Evolutionary conservation across 2,888 invertebrate genomes (phyloP).

Genomic region (Diarsia rubi): DNA sequence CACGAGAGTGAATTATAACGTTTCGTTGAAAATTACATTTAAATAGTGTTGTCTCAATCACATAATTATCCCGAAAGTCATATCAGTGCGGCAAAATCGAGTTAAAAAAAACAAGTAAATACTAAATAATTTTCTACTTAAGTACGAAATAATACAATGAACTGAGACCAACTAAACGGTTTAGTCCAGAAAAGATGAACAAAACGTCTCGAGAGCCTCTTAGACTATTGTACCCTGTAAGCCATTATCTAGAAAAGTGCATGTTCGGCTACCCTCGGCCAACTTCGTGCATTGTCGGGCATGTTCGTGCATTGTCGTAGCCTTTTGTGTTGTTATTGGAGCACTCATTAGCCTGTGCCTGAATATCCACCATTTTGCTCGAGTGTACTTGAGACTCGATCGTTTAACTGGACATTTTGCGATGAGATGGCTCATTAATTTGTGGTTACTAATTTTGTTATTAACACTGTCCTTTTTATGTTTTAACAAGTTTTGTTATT

Average conservation of each 20-base stretch:
- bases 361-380: conserved; percentile 44
- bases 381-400: conserved; percentile 36
- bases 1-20: not conserved
- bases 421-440: conserved; percentile 16
- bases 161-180: conserved; percentile 26
- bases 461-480: not conserved
- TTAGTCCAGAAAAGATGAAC: conserved; percentile 31
- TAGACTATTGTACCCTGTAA: conserved; percentile 19
- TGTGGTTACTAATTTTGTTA: not conserved
- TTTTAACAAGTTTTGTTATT: not conserved
- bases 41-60: not conserved
- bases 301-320: conserved; percentile 48
- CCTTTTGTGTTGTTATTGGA: conserved; percentile 51
- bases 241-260: conserved; percentile 56
- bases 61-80: not conserved
- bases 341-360: conserved; percentile 53
- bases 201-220: conserved; percentile 37
- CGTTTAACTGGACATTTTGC: conserved; percentile 32
- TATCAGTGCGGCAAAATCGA: not conserved
- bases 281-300: conserved; percentile 37
- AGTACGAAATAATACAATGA: conserved; percentile 9
- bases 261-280: conserved; percentile 38
- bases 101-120: not conserved
- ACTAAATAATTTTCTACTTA: not conserved
- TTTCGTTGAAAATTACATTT: not conserved